These are phyloP conservation scores for Crocuta crocuta DNA, from an alignment of 2,113 vertebrate species.

Conservation along the genomic window DNA sequence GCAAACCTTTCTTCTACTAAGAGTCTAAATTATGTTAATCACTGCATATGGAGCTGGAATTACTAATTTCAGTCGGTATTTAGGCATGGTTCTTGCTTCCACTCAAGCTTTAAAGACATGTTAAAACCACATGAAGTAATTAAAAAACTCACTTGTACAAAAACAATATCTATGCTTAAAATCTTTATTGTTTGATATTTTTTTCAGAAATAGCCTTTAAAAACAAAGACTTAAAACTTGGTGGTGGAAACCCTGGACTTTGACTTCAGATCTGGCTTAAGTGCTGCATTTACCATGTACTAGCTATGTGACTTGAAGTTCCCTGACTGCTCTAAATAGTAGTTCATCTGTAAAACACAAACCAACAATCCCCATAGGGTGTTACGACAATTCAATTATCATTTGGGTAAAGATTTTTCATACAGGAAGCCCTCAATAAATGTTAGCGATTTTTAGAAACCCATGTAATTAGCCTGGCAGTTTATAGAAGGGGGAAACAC, in stretches of 20 bases:
- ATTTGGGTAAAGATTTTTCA: not conserved
- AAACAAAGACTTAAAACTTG: not conserved
- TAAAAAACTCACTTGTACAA: not conserved
- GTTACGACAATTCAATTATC: not conserved
- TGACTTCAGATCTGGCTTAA: not conserved
- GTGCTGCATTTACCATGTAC: not conserved
- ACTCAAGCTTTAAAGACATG: conserved; percentile 5
- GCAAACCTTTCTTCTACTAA: not conserved
- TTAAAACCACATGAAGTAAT: not conserved
- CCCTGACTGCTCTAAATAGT: not conserved
- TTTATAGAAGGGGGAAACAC: not conserved
- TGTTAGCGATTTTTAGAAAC: not conserved
- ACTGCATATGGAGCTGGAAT: not conserved
- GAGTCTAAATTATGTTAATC: not conserved
- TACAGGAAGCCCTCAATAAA: not conserved
- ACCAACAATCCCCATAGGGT: not conserved
- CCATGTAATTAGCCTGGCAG: not conserved
- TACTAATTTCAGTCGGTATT: not conserved
- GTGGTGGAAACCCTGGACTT: not conserved
- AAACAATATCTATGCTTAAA: not conserved
- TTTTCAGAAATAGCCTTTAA: not conserved
- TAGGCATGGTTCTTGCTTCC: not conserved
- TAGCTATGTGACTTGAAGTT: not conserved
- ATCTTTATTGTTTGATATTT: not conserved
- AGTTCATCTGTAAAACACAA: not conserved